Percentiles rank a stretch among this genome's conserved stretches.
Conservation (phyloP, 1,140 invertebrate genomes). For the Choristoneura fumiferana region DNA sequence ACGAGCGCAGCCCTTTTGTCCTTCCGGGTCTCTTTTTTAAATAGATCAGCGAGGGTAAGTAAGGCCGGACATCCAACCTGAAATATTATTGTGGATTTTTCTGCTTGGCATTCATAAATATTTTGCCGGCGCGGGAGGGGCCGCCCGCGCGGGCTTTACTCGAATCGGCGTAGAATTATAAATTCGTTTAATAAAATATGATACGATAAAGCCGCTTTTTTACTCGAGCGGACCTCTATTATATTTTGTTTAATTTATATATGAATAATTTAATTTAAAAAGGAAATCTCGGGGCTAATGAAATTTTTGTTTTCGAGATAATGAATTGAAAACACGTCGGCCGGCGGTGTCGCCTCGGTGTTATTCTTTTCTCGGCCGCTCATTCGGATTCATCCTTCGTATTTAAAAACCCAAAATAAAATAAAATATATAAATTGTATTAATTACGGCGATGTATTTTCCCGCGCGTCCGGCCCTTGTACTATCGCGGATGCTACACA, state of each 20-base stretch:
- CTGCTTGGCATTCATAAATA: slow-evolving; percentile 75
- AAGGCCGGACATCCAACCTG: slow-evolving; percentile 67
- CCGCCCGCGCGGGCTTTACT: slow-evolving; percentile 43
- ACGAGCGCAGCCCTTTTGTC: slow-evolving; percentile 73
- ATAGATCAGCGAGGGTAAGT: slow-evolving; percentile 74
- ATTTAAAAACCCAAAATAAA: slow-evolving; percentile 54
- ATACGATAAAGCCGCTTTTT: slow-evolving; percentile 75
- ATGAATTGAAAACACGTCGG: slow-evolving; percentile 75
- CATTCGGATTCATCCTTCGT: slow-evolving; percentile 69
- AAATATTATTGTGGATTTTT: slow-evolving; percentile 79
- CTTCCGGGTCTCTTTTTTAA: slow-evolving; percentile 76
- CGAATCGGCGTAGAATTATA: slow-evolving; percentile 73
- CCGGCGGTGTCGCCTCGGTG: slow-evolving; percentile 53
- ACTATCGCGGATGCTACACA: slow-evolving; percentile 38
- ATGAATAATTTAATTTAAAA: slow-evolving; percentile 78
- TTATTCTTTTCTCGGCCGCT: slow-evolving; percentile 69
- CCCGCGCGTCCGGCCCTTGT: slow-evolving; percentile 55
- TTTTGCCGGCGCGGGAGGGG: slow-evolving; percentile 39
- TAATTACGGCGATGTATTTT: slow-evolving; percentile 68
- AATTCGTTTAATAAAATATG: slow-evolving; percentile 78
- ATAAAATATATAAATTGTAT: slow-evolving; percentile 64
- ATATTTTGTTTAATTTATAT: slow-evolving; percentile 79
- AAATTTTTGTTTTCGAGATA: slow-evolving; percentile 78
- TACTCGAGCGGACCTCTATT: slow-evolving; percentile 66
- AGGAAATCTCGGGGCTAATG: slow-evolving; percentile 75